phyloP scores from a whole-genome alignment of 2,888 invertebrate genomes.

The Listrodromus nycthemerus region DNA sequence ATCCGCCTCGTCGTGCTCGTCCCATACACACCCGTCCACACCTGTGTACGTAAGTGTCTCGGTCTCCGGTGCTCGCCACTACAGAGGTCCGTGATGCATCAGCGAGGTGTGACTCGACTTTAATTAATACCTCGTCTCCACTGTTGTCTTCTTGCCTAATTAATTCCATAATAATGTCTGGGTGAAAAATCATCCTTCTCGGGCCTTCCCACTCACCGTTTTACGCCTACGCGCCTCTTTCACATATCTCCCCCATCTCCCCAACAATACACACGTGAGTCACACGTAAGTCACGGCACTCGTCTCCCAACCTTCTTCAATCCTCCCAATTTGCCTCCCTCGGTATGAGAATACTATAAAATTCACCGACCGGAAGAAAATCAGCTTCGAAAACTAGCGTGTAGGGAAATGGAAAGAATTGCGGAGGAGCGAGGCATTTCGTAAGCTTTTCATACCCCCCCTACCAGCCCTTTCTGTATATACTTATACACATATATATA shows the following conservation, averaged over 20 bases:
- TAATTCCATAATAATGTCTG: constrained; percentile 63
- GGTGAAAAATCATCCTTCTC: constrained; percentile 3
- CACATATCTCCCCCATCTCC: neutral
- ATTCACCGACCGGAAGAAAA: constrained; percentile 58
- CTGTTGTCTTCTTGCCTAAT: constrained; percentile 61
- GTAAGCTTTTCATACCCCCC: constrained; percentile 32
- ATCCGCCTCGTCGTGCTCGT: constrained; percentile 34
- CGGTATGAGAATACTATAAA: constrained; percentile 54
- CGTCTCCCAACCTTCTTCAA: constrained; percentile 23
- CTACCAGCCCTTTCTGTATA: constrained; percentile 11
- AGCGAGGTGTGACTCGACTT: constrained; percentile 67
- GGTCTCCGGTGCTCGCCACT: constrained; percentile 25
- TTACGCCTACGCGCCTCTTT: constrained; percentile 7
- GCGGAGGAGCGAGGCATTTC: constrained; percentile 31
- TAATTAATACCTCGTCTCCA: constrained; percentile 65
- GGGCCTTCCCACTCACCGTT: constrained; percentile 11
- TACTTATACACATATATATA: too few relatives aligned
- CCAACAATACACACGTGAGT: neutral
- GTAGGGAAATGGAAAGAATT: constrained; percentile 52
- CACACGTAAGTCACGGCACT: constrained; percentile 12
- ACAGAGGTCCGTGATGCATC: constrained; percentile 60
- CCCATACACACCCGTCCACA: constrained; percentile 2
- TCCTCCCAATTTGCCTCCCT: constrained; percentile 50
- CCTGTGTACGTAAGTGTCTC: neutral
- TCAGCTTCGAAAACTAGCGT: constrained; percentile 35